These are phyloP conservation scores for Craniophora ligustri DNA, from an alignment of 2,888 invertebrate species.

Conservation along the genomic window DNA sequence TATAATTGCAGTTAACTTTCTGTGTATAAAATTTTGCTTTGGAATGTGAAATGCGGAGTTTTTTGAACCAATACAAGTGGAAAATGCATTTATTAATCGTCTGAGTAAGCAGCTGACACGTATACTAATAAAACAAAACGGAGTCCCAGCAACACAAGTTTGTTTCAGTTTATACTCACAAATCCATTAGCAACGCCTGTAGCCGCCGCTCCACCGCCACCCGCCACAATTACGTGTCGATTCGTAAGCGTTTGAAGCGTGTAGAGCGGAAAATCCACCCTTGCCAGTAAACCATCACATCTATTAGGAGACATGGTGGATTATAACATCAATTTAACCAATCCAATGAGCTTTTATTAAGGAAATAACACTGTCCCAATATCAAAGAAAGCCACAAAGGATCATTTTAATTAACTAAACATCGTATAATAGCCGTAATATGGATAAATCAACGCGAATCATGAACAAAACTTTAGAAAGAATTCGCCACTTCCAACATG, in stretches of 20 bases:
- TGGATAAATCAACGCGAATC: constrained; percentile 67
- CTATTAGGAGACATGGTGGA: constrained; percentile 82
- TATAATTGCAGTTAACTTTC: constrained; percentile 14
- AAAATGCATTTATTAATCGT: constrained; percentile 45
- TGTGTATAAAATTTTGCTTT: constrained; percentile 13
- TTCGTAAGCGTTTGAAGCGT: constrained; percentile 96
- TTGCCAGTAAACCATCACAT: constrained; percentile 93
- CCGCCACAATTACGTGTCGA: constrained; percentile 98
- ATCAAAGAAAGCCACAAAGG: constrained; percentile 67
- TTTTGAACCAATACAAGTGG: constrained; percentile 10
- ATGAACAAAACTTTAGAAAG: constrained; percentile 74
- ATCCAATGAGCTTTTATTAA: constrained; percentile 56
- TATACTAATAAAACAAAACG: constrained; percentile 49
- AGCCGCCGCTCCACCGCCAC: constrained; percentile 98
- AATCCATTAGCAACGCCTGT: constrained; percentile 99
- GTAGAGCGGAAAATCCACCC: constrained; percentile 98
- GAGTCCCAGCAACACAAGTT: constrained; percentile 29
- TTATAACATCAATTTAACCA: constrained; percentile 70
- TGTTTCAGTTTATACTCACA: constrained; percentile 89
- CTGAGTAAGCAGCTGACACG: constrained; percentile 68
- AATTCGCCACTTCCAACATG: constrained; percentile 85
- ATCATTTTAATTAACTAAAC: constrained; percentile 67
- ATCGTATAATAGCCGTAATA: constrained; percentile 67
- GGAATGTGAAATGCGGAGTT: constrained; percentile 28
- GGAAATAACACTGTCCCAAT: constrained; percentile 64